Conservation (phyloP, 2,888 invertebrate species). For the Orthosia incerta region DNA sequence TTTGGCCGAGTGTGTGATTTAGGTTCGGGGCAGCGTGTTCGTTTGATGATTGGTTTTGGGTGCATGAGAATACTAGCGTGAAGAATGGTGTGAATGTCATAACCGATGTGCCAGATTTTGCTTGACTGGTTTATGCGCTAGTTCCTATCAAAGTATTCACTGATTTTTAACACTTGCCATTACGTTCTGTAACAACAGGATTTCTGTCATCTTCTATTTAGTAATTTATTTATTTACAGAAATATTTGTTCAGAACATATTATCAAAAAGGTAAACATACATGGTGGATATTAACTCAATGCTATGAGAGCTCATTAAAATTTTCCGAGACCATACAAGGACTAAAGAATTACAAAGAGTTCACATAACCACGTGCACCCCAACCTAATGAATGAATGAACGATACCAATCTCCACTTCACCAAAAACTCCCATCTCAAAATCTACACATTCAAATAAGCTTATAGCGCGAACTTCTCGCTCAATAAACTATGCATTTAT, state of each 20-base stretch:
- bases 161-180: too few species aligned
- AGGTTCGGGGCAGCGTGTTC: constrained; percentile 6
- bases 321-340: background rate
- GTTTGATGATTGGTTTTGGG: constrained; percentile 29
- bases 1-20: constrained; percentile 50
- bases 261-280: too few species aligned
- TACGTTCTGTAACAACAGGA: background rate
- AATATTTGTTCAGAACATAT: too few species aligned
- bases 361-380: constrained; percentile 2
- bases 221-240: too few species aligned
- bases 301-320: background rate
- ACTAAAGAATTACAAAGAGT: too few species aligned
- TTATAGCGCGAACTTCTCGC: constrained; percentile 52
- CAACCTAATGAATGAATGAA: constrained; percentile 21
- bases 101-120: background rate
- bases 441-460: constrained; percentile 56
- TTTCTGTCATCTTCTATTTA: background rate
- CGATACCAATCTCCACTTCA: constrained; percentile 19
- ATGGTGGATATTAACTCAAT: background rate
- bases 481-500: constrained; percentile 76
- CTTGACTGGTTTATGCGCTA: background rate
- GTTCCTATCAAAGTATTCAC: background rate
- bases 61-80: background rate
- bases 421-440: constrained; percentile 47
- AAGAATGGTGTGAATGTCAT: background rate